phyloP scores from a whole-genome alignment of 2,113 vertebrate species.

The Crotalus tigris region DNA sequence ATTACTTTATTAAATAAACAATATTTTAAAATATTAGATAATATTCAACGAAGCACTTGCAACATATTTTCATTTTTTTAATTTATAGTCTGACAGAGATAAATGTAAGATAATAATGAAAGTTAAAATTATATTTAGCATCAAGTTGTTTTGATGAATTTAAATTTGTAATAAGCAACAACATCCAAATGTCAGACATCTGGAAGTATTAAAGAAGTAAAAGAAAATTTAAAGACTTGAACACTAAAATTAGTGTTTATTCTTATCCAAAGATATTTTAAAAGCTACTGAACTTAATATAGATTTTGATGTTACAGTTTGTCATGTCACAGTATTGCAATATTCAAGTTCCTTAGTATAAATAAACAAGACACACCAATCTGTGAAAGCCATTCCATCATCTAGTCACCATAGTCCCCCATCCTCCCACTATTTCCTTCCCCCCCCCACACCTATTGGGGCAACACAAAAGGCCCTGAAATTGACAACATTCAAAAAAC shows the following conservation, averaged over 20 bases:
- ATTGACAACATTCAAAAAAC: not conserved
- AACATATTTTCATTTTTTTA: not conserved
- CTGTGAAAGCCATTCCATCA: not conserved
- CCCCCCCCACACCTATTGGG: not conserved
- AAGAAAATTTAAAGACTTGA: not conserved
- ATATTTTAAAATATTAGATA: conserved; percentile 5
- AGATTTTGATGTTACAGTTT: not conserved
- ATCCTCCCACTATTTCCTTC: not conserved
- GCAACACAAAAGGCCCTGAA: not conserved
- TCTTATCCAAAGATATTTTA: not conserved
- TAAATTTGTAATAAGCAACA: not conserved
- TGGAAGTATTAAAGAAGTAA: not conserved
- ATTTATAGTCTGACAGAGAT: not conserved
- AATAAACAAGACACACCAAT: not conserved
- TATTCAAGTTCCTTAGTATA: not conserved
- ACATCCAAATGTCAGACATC: not conserved
- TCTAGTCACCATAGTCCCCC: not conserved
- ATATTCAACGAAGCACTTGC: not conserved
- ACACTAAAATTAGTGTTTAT: not conserved
- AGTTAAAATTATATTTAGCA: not conserved
- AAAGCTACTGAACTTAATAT: not conserved
- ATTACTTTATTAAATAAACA: not conserved
- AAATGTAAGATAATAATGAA: not conserved
- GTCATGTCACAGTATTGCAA: not conserved
- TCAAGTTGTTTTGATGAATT: not conserved